Evolutionary conservation across 2,797 vertebrate genomes (phyloP).

Genomic region (Fringilla coelebs): DNA sequence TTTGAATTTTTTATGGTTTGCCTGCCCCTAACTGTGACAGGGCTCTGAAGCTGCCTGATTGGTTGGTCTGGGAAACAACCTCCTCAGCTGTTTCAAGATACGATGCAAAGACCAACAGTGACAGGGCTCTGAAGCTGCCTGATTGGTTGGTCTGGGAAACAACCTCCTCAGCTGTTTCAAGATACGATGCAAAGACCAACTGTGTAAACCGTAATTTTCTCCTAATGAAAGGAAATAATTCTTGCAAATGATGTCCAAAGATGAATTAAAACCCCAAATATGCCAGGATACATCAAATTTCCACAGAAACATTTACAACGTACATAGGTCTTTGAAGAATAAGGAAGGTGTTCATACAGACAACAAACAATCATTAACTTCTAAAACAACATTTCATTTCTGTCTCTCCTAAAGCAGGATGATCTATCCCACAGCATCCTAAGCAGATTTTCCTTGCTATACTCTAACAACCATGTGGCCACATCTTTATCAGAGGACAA

Average conservation of each 20-base stretch:
- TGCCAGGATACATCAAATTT: neutral
- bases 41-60: neutral
- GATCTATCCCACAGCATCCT: neutral
- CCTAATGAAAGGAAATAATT: neutral
- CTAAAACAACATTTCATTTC: neutral
- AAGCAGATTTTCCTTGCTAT: neutral
- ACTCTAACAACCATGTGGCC: neutral
- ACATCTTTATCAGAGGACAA: neutral
- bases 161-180: neutral
- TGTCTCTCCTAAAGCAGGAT: neutral
- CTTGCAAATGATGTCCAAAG: neutral
- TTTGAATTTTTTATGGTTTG: neutral
- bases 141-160: neutral
- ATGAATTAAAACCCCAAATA: neutral
- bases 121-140: neutral
- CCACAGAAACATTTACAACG: neutral
- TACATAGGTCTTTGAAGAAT: neutral
- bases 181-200: neutral
- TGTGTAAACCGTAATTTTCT: neutral
- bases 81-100: neutral
- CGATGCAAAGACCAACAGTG: neutral
- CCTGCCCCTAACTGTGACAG: neutral
- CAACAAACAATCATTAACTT: neutral
- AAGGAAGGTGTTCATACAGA: neutral
- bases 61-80: neutral